Conservation (phyloP, 2,888 invertebrate species). For the Panopea generosa region DNA sequence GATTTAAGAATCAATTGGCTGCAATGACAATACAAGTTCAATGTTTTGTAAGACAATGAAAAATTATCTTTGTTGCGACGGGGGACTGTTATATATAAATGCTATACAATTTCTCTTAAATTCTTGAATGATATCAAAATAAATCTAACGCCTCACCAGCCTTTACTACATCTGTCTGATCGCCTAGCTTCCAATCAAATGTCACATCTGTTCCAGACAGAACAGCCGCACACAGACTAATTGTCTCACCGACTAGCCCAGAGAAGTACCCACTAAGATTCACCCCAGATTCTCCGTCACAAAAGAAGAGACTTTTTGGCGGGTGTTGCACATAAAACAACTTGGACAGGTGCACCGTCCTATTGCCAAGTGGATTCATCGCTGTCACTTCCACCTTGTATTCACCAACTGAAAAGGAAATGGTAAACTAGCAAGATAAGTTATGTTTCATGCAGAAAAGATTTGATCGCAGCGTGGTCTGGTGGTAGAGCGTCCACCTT, state of each 20-base stretch:
- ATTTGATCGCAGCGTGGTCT: no score
- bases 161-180: constrained; percentile 71
- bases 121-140: no score
- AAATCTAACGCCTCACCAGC: no score
- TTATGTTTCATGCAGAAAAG: no score
- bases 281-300: constrained; percentile 12
- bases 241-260: constrained; percentile 67
- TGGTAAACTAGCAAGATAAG: not conserved
- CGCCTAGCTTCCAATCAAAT: constrained; percentile 82
- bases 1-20: no score
- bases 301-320: constrained; percentile 67
- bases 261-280: constrained; percentile 35
- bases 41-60: no score
- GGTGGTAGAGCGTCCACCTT: no score
- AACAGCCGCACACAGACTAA: constrained; percentile 68
- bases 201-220: constrained; percentile 79
- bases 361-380: constrained; percentile 76
- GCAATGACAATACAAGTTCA: no score
- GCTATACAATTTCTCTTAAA: no score
- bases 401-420: constrained; percentile 77
- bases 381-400: constrained; percentile 80
- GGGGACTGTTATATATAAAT: no score
- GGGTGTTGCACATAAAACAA: constrained; percentile 80
- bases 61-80: no score
- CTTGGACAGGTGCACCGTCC: constrained; percentile 66